phyloP scores from a whole-genome alignment of 2,888 invertebrate species.

The Drosophila paucipuncta region DNA sequence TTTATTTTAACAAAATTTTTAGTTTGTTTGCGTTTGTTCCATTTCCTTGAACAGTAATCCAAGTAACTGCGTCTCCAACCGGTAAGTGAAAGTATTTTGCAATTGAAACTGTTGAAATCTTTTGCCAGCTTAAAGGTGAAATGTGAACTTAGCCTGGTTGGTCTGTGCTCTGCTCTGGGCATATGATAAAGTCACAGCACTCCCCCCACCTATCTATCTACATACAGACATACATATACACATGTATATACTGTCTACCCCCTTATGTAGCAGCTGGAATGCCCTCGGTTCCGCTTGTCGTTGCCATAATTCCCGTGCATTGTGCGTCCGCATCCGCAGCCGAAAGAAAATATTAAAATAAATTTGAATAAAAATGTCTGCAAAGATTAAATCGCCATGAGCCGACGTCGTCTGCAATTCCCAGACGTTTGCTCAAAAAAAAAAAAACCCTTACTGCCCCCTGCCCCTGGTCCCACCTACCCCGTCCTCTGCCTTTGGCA shows the following conservation, averaged over 20 bases:
- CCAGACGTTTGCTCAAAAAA: slow-evolving; percentile 60
- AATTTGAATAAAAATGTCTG: slow-evolving; percentile 81
- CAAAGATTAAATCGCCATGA: slow-evolving; percentile 81
- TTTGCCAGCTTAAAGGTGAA: not conserved
- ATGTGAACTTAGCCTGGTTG: slow-evolving; percentile 1
- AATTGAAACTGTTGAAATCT: not conserved
- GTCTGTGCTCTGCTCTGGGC: not conserved
- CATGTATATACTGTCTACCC: not conserved
- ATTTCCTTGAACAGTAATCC: not conserved
- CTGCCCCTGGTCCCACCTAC: not conserved
- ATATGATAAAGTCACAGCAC: not conserved
- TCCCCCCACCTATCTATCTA: not conserved
- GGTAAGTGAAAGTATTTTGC: slow-evolving; percentile 1
- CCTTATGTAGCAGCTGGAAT: not conserved
- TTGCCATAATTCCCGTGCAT: slow-evolving; percentile 59
- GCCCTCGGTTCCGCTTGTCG: slow-evolving; percentile 17
- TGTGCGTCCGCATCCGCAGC: slow-evolving; percentile 60
- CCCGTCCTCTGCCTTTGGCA: not conserved
- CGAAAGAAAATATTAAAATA: slow-evolving; percentile 70
- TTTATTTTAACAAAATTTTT: not conserved
- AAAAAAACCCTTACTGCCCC: slow-evolving; percentile 1
- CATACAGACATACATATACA: no score
- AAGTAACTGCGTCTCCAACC: not conserved
- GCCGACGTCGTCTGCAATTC: slow-evolving; percentile 73
- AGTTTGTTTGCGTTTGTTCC: not conserved